Percentiles rank a stretch among this genome's conserved stretches.
phyloP scores from a whole-genome alignment of 1,140 invertebrate genomes.

The Caenorhabditis latens region DNA sequence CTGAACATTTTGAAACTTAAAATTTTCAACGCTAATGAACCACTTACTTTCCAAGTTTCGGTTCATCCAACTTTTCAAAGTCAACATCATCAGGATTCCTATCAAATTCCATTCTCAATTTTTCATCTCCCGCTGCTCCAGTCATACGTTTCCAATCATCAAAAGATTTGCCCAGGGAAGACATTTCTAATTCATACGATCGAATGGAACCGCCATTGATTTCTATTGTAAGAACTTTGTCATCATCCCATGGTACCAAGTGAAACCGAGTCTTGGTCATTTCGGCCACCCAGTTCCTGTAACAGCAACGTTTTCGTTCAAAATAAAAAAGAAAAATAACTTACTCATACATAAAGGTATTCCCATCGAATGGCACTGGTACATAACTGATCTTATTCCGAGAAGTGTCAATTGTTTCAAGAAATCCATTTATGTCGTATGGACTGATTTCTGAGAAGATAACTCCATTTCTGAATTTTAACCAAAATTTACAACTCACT shows the following conservation, averaged over 20 bases:
- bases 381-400: conserved; percentile 81
- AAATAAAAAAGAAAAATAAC: neutral
- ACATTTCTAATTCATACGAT: conserved; percentile 81
- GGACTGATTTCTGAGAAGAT: conserved; percentile 62
- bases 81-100: conserved; percentile 82
- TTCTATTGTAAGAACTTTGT: conserved; percentile 81
- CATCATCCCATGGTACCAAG: conserved; percentile 77
- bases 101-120: conserved; percentile 69
- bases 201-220: conserved; percentile 81
- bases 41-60: conserved; percentile 89
- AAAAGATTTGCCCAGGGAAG: conserved; percentile 80
- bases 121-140: conserved; percentile 73
- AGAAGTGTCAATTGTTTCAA: conserved; percentile 81
- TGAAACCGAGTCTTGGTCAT: conserved; percentile 76
- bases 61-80: conserved; percentile 83
- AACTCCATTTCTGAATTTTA: neutral
- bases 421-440: conserved; percentile 78
- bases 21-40: neutral
- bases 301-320: neutral
- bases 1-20: neutral
- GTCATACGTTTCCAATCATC: conserved; percentile 80
- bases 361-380: conserved; percentile 79
- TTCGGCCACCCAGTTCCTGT: conserved; percentile 68
- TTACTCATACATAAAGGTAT: neutral
- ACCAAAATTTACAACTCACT: neutral